phyloP scores from a whole-genome alignment of 2,888 invertebrate species.

The Ferrisia virgata region DNA sequence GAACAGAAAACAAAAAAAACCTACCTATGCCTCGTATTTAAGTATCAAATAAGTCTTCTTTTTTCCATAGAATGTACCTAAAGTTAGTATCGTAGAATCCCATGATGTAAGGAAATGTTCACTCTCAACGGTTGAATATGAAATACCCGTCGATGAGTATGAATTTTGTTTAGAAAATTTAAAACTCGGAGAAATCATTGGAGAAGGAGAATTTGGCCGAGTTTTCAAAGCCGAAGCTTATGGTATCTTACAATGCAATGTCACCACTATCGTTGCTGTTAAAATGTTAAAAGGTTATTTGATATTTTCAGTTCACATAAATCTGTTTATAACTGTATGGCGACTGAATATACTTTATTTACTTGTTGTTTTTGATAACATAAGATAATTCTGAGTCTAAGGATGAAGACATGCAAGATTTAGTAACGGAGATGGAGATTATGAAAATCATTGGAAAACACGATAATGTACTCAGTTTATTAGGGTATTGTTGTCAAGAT shows the following conservation, averaged over 20 bases:
- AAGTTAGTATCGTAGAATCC: constrained; percentile 50
- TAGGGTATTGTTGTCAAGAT: constrained; percentile 95
- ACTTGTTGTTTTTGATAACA: too few relatives aligned
- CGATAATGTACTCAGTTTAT: constrained; percentile 92
- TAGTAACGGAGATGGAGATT: constrained; percentile 98
- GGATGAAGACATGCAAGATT: constrained; percentile 92
- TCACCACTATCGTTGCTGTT: constrained; percentile 82
- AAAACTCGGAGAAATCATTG: constrained; percentile 75
- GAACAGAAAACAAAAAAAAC: too few relatives aligned
- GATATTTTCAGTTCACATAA: too few relatives aligned
- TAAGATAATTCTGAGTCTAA: too few relatives aligned
- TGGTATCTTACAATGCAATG: constrained; percentile 66
- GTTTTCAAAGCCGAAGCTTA: constrained; percentile 86
- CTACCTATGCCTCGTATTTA: not conserved
- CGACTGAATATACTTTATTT: not conserved
- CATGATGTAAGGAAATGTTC: constrained; percentile 62
- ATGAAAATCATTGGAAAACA: constrained; percentile 99
- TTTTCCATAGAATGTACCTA: not conserved
- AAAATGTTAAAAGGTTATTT: constrained; percentile 95
- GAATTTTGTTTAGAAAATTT: constrained; percentile 81
- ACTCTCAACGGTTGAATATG: constrained; percentile 84
- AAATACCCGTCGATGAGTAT: constrained; percentile 95
- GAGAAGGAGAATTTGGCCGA: constrained; percentile 97
- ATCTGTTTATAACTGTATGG: too few relatives aligned
- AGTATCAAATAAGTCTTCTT: not conserved